Base-by-base conservation (phyloP, 2,888 invertebrate species). In the Dendrolimus pini region DNA sequence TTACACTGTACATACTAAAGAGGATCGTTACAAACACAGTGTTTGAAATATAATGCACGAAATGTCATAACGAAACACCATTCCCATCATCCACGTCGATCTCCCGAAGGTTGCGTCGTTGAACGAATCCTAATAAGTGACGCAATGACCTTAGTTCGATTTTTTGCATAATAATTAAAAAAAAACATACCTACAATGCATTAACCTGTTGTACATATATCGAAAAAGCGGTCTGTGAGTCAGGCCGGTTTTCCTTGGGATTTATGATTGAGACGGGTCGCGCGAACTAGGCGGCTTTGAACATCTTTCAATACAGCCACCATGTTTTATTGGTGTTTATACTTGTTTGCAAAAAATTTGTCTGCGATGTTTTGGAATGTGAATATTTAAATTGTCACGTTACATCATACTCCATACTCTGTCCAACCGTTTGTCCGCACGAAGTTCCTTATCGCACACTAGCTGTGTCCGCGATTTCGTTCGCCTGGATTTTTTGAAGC, bases 51-150 rank as follows among this genome's bases (percentile, higher is more conserved):
- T 9, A 47, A 47, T 47, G 47, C 47, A 47, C 47, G 47, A 47
- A 10, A 9, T 47, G 8, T 47, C 47, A 47, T 47, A 47, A 9
- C 12, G 12, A 47, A 47, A 47, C 12, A 56, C 54, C 54, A 53
- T 58, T 57, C 62, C 65, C 6, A 47, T 68, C 67, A 63, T 55
- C 61, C 62, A 55, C 68, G 67, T 63, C 62, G 63, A 66, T 67
- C 66, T 59, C 53, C 56, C 59, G 60, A 54, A 58, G 55, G 55
- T 58, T 59, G 47, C 54, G 53, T 54, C 53, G 59, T 47, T 47
- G 47, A 10, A 67, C 65, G 80, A 81, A 82, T 84, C 70, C 78
- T 78, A 82, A 85, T 82, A 74, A 75, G 67, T 83, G 82, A 85
- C 81, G 84, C 80, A 83, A 82, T 78, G 77, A 80, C 78, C 80